Evolutionary conservation across 2,888 invertebrate genomes (phyloP).

Genomic region (Nasonovia ribisnigri): DNA sequence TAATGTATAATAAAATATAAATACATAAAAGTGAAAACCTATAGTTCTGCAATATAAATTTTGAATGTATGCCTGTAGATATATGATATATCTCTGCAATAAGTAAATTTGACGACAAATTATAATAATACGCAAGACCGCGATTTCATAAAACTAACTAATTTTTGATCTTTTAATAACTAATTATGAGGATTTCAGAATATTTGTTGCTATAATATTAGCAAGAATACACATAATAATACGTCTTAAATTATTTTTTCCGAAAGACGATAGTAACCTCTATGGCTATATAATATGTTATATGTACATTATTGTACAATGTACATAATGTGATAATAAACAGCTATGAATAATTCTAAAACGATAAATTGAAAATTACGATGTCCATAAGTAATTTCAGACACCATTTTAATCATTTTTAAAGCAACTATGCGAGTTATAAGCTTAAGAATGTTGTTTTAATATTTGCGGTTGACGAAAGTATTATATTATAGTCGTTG

Average conservation of each 20-base stretch:
- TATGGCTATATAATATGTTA: no score
- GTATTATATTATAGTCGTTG: not conserved
- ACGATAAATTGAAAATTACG: not conserved
- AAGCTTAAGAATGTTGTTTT: not conserved
- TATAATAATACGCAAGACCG: not conserved
- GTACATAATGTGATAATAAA: not conserved
- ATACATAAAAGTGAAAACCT: not conserved
- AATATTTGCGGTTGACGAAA: not conserved
- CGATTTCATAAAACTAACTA: not conserved
- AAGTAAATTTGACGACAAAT: not conserved
- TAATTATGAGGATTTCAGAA: not conserved
- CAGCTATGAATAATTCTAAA: not conserved
- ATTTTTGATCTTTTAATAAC: not conserved
- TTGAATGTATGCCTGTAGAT: not conserved
- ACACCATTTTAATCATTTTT: not conserved
- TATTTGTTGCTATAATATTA: not conserved
- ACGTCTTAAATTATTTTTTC: not conserved
- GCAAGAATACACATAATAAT: not conserved
- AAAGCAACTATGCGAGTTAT: not conserved
- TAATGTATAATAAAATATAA: not conserved
- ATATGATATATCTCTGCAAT: not conserved
- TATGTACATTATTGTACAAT: no score
- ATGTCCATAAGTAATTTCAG: not conserved
- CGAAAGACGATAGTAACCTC: not conserved
- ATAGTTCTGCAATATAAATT: not conserved